These are phyloP conservation scores for Ochlodes sylvanus DNA, from an alignment of 2,888 invertebrate genomes.

Conservation along the genomic window DNA sequence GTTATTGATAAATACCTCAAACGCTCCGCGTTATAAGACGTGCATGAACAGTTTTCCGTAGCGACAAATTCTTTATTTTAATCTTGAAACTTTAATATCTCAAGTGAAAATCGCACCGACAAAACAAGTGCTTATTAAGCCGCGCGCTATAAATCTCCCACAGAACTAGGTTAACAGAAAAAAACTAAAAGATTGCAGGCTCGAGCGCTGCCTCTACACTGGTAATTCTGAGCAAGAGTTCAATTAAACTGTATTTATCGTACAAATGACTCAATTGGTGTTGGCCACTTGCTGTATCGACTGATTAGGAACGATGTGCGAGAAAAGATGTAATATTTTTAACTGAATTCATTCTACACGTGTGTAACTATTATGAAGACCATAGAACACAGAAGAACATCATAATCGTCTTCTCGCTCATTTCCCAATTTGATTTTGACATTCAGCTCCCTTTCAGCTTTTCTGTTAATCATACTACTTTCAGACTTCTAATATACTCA, in stretches of 20 bases:
- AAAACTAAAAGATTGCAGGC: slow-evolving; percentile 57
- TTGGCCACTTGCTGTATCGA: neutral
- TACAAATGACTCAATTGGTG: slow-evolving; percentile 33
- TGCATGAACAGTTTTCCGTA: too few species aligned
- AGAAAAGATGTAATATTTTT: slow-evolving; percentile 1
- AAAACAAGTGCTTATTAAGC: slow-evolving; percentile 22
- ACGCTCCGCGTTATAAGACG: too few species aligned
- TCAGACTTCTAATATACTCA: too few species aligned
- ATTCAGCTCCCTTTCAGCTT: too few species aligned
- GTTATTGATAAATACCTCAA: too few species aligned
- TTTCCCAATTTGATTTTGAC: too few species aligned
- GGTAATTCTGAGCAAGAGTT: slow-evolving; percentile 43
- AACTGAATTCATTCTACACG: too few species aligned
- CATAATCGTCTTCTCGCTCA: too few species aligned
- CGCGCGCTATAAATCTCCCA: slow-evolving; percentile 20
- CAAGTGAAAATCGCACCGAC: neutral
- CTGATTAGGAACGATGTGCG: neutral
- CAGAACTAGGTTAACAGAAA: slow-evolving; percentile 33
- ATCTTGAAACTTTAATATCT: neutral
- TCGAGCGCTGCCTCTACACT: slow-evolving; percentile 52
- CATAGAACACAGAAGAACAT: too few species aligned
- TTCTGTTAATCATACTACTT: too few species aligned
- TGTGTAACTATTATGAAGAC: too few species aligned
- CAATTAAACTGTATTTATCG: slow-evolving; percentile 38
- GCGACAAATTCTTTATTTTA: neutral